These are phyloP conservation scores for Mythimna pallens DNA, from an alignment of 2,888 invertebrate species.

Conservation along the genomic window DNA sequence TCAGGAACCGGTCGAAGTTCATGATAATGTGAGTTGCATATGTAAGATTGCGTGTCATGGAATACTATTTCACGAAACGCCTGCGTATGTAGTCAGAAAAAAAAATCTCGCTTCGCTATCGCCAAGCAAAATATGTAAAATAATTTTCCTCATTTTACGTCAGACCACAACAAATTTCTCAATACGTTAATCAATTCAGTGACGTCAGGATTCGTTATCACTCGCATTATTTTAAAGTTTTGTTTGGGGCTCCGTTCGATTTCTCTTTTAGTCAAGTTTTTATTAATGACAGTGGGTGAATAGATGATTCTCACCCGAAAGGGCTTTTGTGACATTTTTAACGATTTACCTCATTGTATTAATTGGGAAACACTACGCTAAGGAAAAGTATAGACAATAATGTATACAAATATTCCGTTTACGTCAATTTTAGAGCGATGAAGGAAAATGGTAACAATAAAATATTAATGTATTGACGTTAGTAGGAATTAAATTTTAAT, in stretches of 20 bases:
- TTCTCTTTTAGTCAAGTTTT: not conserved
- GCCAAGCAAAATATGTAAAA: not conserved
- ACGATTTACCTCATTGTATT: not conserved
- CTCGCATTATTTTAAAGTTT: not conserved
- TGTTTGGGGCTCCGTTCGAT: not conserved
- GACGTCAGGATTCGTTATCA: not conserved
- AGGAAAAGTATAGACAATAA: not conserved
- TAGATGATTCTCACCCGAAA: not conserved
- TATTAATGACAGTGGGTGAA: not conserved
- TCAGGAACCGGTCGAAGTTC: slow-evolving; percentile 75
- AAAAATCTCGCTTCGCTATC: not conserved
- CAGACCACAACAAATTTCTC: not conserved
- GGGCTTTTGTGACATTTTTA: not conserved
- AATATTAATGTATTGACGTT: not conserved
- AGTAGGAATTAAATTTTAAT: not conserved
- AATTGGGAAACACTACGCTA: not conserved
- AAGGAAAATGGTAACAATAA: not conserved
- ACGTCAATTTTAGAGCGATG: not conserved
- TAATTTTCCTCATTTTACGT: not conserved
- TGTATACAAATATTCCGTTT: not conserved
- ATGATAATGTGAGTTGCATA: slow-evolving; percentile 71
- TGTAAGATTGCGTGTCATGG: not conserved
- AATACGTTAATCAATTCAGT: not conserved
- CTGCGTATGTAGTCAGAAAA: not conserved
- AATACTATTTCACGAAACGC: not conserved